Evolutionary conservation across 2,113 vertebrate genomes (phyloP).

Genomic region (Anolis sagrei): DNA sequence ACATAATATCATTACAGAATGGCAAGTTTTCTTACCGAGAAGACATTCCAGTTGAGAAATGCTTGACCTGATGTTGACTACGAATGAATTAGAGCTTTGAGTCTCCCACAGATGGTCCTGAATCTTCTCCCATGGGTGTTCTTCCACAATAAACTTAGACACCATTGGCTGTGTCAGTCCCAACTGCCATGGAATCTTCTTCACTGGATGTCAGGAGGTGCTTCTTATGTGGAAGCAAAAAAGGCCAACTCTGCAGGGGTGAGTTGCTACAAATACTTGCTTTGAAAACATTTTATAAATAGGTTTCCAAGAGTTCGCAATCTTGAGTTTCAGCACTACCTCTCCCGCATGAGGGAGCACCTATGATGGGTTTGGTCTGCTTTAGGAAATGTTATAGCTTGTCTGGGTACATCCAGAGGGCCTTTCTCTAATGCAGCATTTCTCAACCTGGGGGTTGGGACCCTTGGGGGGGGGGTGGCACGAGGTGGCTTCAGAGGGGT

Average conservation of each 20-base stretch:
- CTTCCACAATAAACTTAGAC: background rate
- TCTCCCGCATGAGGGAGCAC: too few relatives aligned
- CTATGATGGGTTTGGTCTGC: background rate
- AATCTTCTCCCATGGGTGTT: too few relatives aligned
- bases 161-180: background rate
- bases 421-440: background rate
- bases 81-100: background rate
- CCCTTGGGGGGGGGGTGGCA: too few relatives aligned
- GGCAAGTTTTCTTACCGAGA: background rate
- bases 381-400: background rate
- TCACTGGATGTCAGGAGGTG: background rate
- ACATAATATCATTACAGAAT: background rate
- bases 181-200: conserved; percentile 19
- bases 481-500: too few relatives aligned
- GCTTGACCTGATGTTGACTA: background rate
- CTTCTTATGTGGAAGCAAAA: background rate
- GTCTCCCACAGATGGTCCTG: background rate
- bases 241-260: background rate
- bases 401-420: background rate
- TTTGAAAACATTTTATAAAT: background rate
- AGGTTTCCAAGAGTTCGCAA: background rate
- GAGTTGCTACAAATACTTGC: background rate
- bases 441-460: too few relatives aligned
- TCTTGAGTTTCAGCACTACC: too few relatives aligned
- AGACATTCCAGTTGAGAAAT: background rate